Percentiles rank a stretch among this genome's conserved stretches.
Conservation (phyloP, 2,113 vertebrate species). For the Paramormyrops kingsleyae region DNA sequence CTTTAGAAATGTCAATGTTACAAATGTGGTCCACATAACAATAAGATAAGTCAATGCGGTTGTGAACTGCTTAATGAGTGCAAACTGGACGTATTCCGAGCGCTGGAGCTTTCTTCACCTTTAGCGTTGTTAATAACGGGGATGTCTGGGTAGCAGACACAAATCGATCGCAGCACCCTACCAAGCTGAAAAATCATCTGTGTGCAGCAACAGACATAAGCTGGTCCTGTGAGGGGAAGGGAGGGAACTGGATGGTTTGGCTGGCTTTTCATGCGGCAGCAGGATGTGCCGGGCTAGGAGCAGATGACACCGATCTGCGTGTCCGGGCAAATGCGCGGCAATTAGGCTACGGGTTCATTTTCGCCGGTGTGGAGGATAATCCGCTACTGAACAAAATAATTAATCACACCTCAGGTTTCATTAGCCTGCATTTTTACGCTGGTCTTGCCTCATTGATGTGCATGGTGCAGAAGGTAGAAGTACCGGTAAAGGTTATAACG, state of each 20-base stretch:
- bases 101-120: background rate
- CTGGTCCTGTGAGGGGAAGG: background rate
- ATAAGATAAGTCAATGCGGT: background rate
- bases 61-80: background rate
- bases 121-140: background rate
- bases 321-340: background rate
- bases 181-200: background rate
- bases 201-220: background rate
- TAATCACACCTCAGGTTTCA: background rate
- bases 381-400: background rate
- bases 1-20: background rate
- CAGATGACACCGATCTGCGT: background rate
- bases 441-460: background rate
- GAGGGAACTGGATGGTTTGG: background rate
- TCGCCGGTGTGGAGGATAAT: background rate
- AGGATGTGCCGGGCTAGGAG: background rate
- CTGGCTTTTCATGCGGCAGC: background rate
- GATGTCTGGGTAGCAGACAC: background rate
- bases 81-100: background rate
- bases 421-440: background rate
- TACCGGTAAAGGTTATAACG: background rate
- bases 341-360: background rate
- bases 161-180: background rate
- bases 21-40: background rate
- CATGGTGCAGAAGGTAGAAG: background rate